Evolutionary conservation across 37 sponge, comb jelly and placozoan species (phyloP).

Genomic region (Spongia lamella): DNA sequence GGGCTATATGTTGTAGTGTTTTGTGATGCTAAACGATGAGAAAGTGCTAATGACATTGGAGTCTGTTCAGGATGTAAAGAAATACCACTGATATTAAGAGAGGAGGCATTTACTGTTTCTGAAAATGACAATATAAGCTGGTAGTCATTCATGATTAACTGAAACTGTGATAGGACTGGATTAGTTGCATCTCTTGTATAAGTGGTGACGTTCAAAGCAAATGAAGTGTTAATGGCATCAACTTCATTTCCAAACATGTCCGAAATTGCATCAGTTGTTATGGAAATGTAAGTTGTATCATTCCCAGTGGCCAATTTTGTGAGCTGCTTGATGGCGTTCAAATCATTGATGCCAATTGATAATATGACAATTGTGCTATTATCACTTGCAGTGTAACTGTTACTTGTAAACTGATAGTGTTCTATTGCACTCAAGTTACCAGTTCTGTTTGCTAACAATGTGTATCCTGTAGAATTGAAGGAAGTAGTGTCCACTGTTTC

Average conservation of each 20-base stretch:
- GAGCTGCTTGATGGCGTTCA: slow-evolving; percentile 78
- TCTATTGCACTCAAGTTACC: slow-evolving; percentile 23
- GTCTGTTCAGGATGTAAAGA: slow-evolving; percentile 34
- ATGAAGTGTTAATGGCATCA: slow-evolving; percentile 18
- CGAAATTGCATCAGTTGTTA: slow-evolving; percentile 50
- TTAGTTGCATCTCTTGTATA: slow-evolving; percentile 55
- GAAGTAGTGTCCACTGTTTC: slow-evolving; percentile 77
- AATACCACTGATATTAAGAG: slow-evolving; percentile 80
- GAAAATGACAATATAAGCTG: slow-evolving; percentile 65
- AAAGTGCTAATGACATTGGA: neutral
- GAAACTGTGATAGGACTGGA: slow-evolving; percentile 50
- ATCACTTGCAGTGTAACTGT: slow-evolving; percentile 23
- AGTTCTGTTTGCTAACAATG: slow-evolving; percentile 28
- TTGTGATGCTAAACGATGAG: slow-evolving; percentile 44
- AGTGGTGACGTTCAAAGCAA: slow-evolving; percentile 10
- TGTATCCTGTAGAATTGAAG: slow-evolving; percentile 43
- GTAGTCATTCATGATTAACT: slow-evolving; percentile 45
- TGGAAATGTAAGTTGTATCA: slow-evolving; percentile 55
- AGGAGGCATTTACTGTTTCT: slow-evolving; percentile 82
- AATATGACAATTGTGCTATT: slow-evolving; percentile 42
- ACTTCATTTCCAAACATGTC: slow-evolving; percentile 79
- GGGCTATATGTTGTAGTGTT: slow-evolving; percentile 37
- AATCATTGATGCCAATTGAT: slow-evolving; percentile 51
- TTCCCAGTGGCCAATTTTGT: slow-evolving; percentile 46
- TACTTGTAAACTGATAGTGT: slow-evolving; percentile 28